Conservation (phyloP, 2,797 vertebrate genomes). For the Karalla daura region DNA sequence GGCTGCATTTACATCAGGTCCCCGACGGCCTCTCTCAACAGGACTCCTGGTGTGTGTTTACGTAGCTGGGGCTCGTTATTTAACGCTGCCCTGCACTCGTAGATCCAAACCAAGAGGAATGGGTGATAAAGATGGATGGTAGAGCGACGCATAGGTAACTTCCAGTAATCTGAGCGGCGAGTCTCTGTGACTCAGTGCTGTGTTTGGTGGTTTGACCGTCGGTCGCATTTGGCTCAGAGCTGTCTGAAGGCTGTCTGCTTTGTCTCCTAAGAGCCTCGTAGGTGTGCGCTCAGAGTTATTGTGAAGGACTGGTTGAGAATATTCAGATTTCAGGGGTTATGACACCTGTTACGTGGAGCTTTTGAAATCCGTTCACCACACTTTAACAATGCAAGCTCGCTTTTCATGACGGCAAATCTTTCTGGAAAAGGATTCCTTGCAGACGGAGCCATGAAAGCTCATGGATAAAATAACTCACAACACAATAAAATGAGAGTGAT, state of each 20-base stretch:
- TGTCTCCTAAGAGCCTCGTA: not conserved
- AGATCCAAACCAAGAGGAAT: conserved; percentile 18
- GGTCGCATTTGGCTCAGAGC: not conserved
- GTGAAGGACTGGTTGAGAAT: not conserved
- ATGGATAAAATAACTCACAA: no score
- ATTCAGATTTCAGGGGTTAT: not conserved
- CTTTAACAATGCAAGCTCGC: no score
- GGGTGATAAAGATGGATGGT: conserved; percentile 21
- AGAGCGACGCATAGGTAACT: not conserved
- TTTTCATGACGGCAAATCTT: no score
- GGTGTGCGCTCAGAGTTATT: not conserved
- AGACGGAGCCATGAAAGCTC: no score
- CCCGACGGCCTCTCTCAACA: conserved; percentile 23
- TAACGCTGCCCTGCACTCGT: not conserved
- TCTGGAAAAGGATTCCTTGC: no score
- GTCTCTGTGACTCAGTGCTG: not conserved
- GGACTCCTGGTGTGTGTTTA: conserved; percentile 16
- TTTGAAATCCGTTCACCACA: no score
- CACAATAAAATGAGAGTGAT: no score
- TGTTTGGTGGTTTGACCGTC: conserved; percentile 1
- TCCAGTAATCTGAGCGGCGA: not conserved
- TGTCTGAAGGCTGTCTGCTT: conserved; percentile 4
- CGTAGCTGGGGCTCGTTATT: conserved; percentile 32
- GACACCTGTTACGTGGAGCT: not conserved
- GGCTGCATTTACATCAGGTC: conserved; percentile 26